Evolutionary conservation across 2,113 vertebrate genomes (phyloP), one percentile per base, ranked within the genome.

Genomic region (Australoheros scitulus): DNA sequence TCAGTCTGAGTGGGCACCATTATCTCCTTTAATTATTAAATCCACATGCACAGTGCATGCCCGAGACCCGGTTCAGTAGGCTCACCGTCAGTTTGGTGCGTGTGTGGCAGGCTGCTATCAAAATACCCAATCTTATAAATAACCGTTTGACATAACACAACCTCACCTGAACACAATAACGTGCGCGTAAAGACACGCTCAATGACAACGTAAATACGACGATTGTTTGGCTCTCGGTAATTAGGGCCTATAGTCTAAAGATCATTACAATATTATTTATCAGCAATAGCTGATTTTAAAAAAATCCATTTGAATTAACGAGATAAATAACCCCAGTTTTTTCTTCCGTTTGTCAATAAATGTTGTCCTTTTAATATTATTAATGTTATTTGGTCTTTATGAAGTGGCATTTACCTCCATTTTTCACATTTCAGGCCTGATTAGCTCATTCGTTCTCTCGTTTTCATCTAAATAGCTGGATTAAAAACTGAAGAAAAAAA

Each of bases 131-230:
- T 89, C 81, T 87, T 74, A 93, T 91, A 91, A 94, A 90, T 90
- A 87, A 90, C 87, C 87, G 82, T 90, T 91, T 91, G 90, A 95
- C 93, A 92, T 90, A 94, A 94, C 90, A 94, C 94, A 94, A 94
- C 88, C 89, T 93, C 94, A 95, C 93, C 92, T 89, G 92, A 93
- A 94, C 92, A 94, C 93, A 94, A 91, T 86, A 93, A 93, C 86
- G 84, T 88, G 93, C 83, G 91, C 85, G 85, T 87, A 85, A 91
- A 89, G 80, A 91, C 91, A 70, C 93, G 89, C 91, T 80, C 82
- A 89, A 88, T 87, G 88, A 83, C 92, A 94, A 92, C 89, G 84
- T 77, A 93, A 93, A 92, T 83, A 94, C 93, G 75, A 95, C 90
- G 84, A 94, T 94, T 94, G 89, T 91, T 95, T 89, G 93, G 93